Percentiles rank a stretch among this genome's conserved stretches.
These are phyloP conservation scores for Heliangelus exortis DNA, from an alignment of 2,797 vertebrate genomes.

Conservation along the genomic window DNA sequence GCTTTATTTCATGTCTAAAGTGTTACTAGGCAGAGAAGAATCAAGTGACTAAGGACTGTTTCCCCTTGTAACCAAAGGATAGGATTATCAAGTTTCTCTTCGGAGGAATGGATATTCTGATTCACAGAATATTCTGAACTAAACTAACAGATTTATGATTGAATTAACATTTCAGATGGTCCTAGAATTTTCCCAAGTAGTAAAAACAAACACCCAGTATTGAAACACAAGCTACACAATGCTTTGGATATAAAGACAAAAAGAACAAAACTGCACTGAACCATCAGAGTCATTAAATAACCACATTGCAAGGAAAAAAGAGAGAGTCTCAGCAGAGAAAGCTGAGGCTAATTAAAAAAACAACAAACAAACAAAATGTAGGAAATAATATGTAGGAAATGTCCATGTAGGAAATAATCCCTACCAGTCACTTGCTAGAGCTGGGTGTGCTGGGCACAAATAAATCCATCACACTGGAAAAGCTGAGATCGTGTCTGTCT, in stretches of 20 bases:
- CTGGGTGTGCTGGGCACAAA: conserved; percentile 10
- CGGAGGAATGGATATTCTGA: background rate
- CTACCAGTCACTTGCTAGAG: background rate
- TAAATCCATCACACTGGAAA: background rate
- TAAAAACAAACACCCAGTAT: background rate
- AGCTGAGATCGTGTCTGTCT: conserved; percentile 10
- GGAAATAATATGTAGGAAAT: too few relatives aligned
- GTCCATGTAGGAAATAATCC: background rate
- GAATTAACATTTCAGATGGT: background rate
- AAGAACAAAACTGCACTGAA: background rate
- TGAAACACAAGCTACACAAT: background rate
- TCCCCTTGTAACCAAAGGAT: background rate
- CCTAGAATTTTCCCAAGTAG: background rate
- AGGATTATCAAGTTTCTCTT: background rate
- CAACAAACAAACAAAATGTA: too few relatives aligned
- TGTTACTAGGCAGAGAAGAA: background rate
- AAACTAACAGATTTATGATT: background rate
- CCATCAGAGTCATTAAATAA: background rate
- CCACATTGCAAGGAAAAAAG: background rate
- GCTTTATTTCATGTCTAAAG: background rate
- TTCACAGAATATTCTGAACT: background rate
- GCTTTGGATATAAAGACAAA: background rate
- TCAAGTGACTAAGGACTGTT: background rate
- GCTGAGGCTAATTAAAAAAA: background rate
- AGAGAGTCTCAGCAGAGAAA: background rate